Percentiles rank a stretch among this genome's conserved stretches.
Evolutionary conservation across 2,797 vertebrate species (phyloP).

Genomic region (Anas georgica): DNA sequence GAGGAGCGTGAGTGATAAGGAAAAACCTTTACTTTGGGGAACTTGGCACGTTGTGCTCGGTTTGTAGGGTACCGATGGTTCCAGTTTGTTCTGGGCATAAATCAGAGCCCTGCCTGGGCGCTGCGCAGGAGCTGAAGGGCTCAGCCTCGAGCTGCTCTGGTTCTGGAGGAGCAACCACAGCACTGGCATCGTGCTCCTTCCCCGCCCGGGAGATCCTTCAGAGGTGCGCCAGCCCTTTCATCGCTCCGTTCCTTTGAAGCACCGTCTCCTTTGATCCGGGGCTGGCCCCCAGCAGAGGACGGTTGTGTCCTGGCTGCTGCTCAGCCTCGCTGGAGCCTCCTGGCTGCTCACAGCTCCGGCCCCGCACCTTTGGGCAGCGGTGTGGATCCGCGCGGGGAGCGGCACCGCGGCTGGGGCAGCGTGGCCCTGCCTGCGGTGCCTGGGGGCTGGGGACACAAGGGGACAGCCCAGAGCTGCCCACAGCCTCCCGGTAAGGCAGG

Average conservation of each 20-base stretch:
- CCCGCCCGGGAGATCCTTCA: background rate
- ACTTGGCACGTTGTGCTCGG: background rate
- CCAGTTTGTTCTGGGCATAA: background rate
- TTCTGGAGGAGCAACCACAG: background rate
- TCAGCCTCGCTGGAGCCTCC: no score
- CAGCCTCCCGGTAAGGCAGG: no score
- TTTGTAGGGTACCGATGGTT: background rate
- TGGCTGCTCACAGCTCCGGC: no score
- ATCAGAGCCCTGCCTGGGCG: background rate
- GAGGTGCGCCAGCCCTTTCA: background rate
- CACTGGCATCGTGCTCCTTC: fast-evolving
- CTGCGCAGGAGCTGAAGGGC: fast-evolving
- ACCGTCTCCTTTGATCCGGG: background rate
- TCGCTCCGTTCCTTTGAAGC: background rate
- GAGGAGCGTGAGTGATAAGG: background rate
- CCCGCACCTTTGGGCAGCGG: background rate
- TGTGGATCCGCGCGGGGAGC: background rate
- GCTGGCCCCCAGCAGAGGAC: background rate
- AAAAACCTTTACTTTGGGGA: background rate
- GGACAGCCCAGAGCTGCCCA: no score
- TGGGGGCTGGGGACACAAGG: no score
- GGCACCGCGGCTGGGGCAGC: no score
- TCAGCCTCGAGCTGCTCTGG: fast-evolving
- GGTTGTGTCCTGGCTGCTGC: no score
- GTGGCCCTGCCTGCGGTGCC: no score